Percentiles rank a stretch among this genome's conserved stretches.
Evolutionary conservation across 2,113 vertebrate genomes (phyloP).

Genomic region (Trogon surrucura): DNA sequence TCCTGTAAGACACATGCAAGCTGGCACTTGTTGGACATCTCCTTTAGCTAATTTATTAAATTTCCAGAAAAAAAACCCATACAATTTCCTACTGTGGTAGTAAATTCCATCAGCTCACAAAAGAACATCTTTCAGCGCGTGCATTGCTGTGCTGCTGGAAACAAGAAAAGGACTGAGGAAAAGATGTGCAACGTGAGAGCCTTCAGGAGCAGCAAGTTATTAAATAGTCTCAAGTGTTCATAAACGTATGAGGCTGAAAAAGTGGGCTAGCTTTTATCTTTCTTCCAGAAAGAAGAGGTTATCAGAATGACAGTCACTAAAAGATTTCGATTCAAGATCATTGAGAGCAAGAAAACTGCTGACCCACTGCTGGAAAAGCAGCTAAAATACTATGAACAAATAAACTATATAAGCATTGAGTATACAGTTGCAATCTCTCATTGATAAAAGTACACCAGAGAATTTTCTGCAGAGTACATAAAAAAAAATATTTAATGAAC

Average conservation of each 20-base stretch:
- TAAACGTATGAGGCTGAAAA: not conserved
- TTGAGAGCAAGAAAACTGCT: not conserved
- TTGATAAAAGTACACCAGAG: not conserved
- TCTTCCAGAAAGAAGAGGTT: not conserved
- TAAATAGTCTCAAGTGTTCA: not conserved
- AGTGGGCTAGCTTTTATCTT: not conserved
- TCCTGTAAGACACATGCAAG: not conserved
- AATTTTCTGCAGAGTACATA: not conserved
- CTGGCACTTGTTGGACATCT: not conserved
- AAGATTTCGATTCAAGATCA: not conserved
- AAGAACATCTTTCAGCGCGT: not conserved
- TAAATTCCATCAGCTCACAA: not conserved
- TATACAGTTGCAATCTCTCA: not conserved
- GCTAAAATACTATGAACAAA: not conserved
- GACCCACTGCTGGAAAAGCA: not conserved
- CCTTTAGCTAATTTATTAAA: not conserved
- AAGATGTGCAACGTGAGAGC: not conserved
- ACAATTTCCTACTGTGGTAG: not conserved
- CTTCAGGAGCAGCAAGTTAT: not conserved
- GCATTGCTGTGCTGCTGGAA: not conserved
- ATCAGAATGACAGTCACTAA: not conserved
- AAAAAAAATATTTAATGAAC: not conserved
- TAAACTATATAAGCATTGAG: not conserved
- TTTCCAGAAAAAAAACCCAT: not conserved
- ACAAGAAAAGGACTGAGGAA: not conserved